Percentiles rank a stretch among this genome's conserved stretches.
Evolutionary conservation across 1,140 invertebrate species (phyloP).

Genomic region (Helicoverpa zea): DNA sequence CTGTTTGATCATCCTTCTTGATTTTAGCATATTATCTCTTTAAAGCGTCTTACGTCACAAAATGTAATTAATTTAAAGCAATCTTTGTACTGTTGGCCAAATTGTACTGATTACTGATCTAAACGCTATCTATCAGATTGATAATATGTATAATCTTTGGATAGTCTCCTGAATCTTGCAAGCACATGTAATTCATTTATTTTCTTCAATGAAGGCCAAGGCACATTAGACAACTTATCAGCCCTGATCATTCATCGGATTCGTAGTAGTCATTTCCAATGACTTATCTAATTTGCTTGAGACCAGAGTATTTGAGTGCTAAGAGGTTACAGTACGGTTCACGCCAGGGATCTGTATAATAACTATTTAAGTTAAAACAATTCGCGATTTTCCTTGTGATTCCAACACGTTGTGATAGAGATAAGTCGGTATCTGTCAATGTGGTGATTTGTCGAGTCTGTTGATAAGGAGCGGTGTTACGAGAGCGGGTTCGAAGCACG

Average conservation of each 20-base stretch:
- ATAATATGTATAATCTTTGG: too few species aligned
- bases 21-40: too few species aligned
- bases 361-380: not conserved
- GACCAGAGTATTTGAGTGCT: not conserved
- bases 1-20: too few species aligned
- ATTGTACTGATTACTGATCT: too few species aligned
- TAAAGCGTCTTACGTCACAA: too few species aligned
- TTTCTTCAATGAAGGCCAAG: constrained; percentile 46
- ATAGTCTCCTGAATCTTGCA: too few species aligned
- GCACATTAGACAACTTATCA: constrained; percentile 68
- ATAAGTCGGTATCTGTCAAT: constrained; percentile 24
- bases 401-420: constrained; percentile 17
- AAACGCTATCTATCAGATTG: too few species aligned
- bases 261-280: constrained; percentile 70
- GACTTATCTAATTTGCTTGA: constrained; percentile 55
- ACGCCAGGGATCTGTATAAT: not conserved
- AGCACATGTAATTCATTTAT: not conserved
- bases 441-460: constrained; percentile 45
- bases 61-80: too few species aligned
- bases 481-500: constrained; percentile 77
- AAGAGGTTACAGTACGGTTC: not conserved
- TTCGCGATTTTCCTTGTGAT: constrained; percentile 28
- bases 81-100: not conserved
- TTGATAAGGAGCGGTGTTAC: constrained; percentile 75
- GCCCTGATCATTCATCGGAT: constrained; percentile 63